A percentile compares a stretch with the other conserved stretches of the same genome.
Conservation (phyloP, 1,140 invertebrate species). For the Telenomus remus region DNA sequence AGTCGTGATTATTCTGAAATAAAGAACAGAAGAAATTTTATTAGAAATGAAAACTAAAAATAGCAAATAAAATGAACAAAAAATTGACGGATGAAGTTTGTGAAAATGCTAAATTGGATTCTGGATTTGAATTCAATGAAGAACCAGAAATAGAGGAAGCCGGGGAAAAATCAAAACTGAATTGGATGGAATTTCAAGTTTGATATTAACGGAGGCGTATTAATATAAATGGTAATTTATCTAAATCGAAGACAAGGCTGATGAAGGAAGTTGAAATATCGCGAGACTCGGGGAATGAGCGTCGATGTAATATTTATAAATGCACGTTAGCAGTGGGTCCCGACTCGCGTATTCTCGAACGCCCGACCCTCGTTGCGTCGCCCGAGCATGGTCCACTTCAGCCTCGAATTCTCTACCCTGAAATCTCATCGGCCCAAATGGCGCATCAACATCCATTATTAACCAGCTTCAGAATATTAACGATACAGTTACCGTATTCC, state of each 20-base stretch:
- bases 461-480: slow-evolving; percentile 74
- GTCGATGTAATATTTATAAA: slow-evolving; percentile 72
- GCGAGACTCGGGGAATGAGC: slow-evolving; percentile 50
- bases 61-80: too few species aligned
- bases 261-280: slow-evolving; percentile 60
- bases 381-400: slow-evolving; percentile 66
- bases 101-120: too few species aligned
- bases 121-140: slow-evolving; percentile 2
- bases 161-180: slow-evolving; percentile 33
- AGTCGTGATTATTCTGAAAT: too few species aligned
- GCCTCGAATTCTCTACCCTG: slow-evolving; percentile 69
- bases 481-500: slow-evolving; percentile 75
- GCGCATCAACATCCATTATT: slow-evolving; percentile 76
- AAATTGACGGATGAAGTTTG: too few species aligned
- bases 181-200: slow-evolving; percentile 30
- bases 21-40: too few species aligned
- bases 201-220: slow-evolving; percentile 31
- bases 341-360: slow-evolving; percentile 54
- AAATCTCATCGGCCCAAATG: slow-evolving; percentile 76
- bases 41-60: too few species aligned
- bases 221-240: slow-evolving; percentile 58
- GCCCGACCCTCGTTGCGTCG: slow-evolving; percentile 54
- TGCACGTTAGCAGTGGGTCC: slow-evolving; percentile 60
- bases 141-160: background rate
- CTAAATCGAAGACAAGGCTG: slow-evolving; percentile 52